phyloP scores from a whole-genome alignment of 2,797 vertebrate species.

The Enteromius anoplus region DNA sequence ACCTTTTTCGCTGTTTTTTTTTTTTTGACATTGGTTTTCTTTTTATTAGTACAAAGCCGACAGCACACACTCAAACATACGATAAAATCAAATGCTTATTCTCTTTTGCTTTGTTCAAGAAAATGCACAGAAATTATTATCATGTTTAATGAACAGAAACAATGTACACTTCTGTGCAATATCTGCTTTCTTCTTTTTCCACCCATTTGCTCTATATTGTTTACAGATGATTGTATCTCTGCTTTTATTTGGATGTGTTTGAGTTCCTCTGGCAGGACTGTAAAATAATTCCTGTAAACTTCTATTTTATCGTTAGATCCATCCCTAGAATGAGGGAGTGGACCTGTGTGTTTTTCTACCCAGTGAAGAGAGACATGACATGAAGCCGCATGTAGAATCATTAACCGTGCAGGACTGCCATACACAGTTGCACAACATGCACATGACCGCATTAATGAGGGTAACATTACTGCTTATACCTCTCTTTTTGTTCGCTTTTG shows the following conservation, averaged over 20 bases:
- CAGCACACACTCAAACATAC: background rate
- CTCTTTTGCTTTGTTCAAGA: background rate
- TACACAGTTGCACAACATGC: conserved; percentile 40
- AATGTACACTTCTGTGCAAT: background rate
- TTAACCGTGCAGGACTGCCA: conserved; percentile 49
- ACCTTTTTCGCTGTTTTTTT: background rate
- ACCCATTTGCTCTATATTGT: background rate
- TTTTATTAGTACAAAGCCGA: background rate
- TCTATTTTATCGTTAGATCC: conserved; percentile 52
- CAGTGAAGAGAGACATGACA: conserved; percentile 56
- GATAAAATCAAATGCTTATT: conserved; percentile 26
- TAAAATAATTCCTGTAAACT: conserved; percentile 52
- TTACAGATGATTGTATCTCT: conserved; percentile 45
- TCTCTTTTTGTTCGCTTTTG: background rate
- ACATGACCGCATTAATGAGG: background rate
- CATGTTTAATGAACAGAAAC: conserved; percentile 25
- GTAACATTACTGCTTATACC: background rate
- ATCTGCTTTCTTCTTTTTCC: conserved; percentile 18
- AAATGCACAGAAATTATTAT: conserved; percentile 14
- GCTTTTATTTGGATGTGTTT: conserved; percentile 48
- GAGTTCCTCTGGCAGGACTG: conserved; percentile 37
- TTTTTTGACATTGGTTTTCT: background rate
- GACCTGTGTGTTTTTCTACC: conserved; percentile 65
- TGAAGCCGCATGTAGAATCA: conserved; percentile 65
- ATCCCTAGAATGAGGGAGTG: conserved; percentile 54